Conservation (phyloP, 2,797 vertebrate genomes). For the Helarctos malayanus region DNA sequence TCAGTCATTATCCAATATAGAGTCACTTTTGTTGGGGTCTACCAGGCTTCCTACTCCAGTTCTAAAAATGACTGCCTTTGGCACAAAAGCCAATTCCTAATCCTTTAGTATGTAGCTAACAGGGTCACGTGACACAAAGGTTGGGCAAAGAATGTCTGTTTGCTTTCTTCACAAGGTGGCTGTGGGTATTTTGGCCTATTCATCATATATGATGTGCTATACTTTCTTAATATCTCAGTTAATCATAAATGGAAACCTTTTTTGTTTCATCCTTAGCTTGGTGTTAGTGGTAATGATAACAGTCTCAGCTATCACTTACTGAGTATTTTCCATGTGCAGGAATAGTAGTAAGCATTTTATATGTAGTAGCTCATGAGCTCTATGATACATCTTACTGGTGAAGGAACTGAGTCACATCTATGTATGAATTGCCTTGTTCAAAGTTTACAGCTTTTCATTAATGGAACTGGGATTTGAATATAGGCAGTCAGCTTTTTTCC, state of each 20-base stretch:
- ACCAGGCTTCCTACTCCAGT: not conserved
- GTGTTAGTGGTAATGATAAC: not conserved
- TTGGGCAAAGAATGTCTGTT: not conserved
- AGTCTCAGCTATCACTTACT: not conserved
- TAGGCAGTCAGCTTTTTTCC: not conserved
- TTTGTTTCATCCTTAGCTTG: not conserved
- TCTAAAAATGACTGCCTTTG: not conserved
- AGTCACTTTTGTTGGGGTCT: not conserved
- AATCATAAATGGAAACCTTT: not conserved
- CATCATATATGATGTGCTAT: not conserved
- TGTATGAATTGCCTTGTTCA: not conserved
- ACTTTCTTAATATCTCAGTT: slow-evolving; percentile 19
- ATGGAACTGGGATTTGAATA: not conserved
- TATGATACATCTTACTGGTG: not conserved
- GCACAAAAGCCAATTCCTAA: not conserved
- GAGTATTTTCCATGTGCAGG: not conserved
- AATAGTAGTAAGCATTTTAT: not conserved
- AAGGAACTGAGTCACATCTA: not conserved
- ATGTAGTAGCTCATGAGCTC: not conserved
- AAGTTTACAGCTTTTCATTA: not conserved
- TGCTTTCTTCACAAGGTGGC: not conserved
- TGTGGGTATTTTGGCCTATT: not conserved
- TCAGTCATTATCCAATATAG: not conserved
- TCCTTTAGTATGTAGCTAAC: not conserved
- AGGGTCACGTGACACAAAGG: not conserved